Evolutionary conservation across 2,888 invertebrate genomes (phyloP).

Genomic region (Geophilus truncorum): DNA sequence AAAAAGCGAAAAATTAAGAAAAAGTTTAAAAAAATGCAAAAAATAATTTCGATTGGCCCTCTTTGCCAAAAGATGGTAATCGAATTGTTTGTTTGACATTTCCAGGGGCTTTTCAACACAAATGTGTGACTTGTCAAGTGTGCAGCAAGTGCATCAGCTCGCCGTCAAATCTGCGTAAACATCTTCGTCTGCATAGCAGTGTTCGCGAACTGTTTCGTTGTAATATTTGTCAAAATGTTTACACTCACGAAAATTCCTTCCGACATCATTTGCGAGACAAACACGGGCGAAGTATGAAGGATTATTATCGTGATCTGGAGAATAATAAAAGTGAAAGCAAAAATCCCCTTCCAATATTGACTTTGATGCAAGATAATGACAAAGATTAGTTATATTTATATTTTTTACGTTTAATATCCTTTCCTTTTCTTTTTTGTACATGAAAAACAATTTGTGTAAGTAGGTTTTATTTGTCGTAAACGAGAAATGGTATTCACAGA

Average conservation of each 20-base stretch:
- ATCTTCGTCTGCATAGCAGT: conserved; percentile 33
- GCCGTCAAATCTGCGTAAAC: conserved; percentile 36
- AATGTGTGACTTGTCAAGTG: conserved; percentile 29
- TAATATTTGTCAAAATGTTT: conserved; percentile 32
- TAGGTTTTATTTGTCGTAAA: background rate
- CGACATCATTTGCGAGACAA: conserved; percentile 34
- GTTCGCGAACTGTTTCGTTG: conserved; percentile 31
- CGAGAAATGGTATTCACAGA: background rate
- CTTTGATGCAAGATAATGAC: background rate
- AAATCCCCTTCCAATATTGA: background rate
- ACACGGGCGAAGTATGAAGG: conserved; percentile 30
- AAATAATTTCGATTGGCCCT: conserved; percentile 1
- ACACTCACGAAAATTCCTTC: conserved; percentile 34
- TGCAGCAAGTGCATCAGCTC: conserved; percentile 36
- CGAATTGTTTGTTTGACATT: conserved; percentile 10
- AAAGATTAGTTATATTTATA: background rate
- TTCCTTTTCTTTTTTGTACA: background rate
- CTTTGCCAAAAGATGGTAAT: conserved; percentile 18
- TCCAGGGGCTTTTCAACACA: conserved; percentile 27
- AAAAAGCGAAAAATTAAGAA: background rate
- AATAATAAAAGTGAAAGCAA: conserved; percentile 9
- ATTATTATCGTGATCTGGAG: conserved; percentile 13
- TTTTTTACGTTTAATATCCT: background rate
- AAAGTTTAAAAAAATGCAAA: background rate
- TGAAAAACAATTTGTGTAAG: background rate